These are phyloP conservation scores for Macrobrachium nipponense DNA, from an alignment of 1,140 invertebrate genomes.

Conservation along the genomic window DNA sequence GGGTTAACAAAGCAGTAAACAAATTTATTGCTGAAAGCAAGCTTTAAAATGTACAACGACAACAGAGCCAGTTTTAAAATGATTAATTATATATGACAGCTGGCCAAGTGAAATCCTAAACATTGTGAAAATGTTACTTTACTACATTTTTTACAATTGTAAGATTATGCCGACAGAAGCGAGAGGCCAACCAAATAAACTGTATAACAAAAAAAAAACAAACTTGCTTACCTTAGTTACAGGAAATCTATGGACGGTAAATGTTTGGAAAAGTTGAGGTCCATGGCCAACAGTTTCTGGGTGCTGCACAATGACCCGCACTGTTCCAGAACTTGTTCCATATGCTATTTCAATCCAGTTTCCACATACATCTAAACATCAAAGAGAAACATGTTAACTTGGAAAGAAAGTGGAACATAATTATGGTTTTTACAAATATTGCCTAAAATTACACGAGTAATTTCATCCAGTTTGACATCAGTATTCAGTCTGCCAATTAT, in stretches of 20 bases:
- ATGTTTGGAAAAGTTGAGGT: constrained; percentile 97
- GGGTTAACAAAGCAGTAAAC: too few species aligned
- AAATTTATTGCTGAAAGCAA: too few species aligned
- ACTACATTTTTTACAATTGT: background rate
- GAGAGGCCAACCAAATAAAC: background rate
- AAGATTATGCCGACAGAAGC: too few species aligned
- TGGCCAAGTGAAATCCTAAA: too few species aligned
- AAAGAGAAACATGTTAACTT: background rate
- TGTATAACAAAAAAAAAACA: background rate
- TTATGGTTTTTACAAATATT: too few species aligned
- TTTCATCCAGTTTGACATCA: background rate
- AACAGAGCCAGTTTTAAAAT: too few species aligned
- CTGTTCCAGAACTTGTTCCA: constrained; percentile 94
- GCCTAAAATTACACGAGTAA: too few species aligned
- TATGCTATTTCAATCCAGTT: constrained; percentile 99
- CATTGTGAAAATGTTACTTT: too few species aligned
- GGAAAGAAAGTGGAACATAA: background rate
- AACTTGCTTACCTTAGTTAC: constrained; percentile 83
- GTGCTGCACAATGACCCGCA: constrained; percentile 97
- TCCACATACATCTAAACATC: constrained; percentile 85
- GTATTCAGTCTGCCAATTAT: background rate
- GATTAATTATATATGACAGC: too few species aligned
- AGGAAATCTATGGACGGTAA: constrained; percentile 95
- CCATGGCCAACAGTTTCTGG: constrained; percentile 98
- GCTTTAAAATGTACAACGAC: too few species aligned